phyloP scores from a whole-genome alignment of 2,888 invertebrate genomes.

The Caenorhabditis sinica region DNA sequence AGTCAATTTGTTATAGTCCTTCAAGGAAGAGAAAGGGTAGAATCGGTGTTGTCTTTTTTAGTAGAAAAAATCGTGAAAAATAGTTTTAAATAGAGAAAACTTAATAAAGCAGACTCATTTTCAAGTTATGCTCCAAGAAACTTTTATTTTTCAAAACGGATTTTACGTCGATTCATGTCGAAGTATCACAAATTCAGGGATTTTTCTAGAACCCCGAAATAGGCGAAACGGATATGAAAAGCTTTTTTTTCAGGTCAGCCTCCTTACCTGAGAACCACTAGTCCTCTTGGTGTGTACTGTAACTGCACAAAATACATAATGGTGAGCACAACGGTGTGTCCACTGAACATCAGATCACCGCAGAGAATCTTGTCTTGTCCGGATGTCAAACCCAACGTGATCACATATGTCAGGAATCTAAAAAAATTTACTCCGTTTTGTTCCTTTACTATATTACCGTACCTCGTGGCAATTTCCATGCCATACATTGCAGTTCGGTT shows the following conservation, averaged over 20 bases:
- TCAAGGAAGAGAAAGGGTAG: too few species aligned
- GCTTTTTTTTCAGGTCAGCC: too few species aligned
- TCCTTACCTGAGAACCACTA: constrained; percentile 77
- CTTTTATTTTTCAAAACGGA: too few species aligned
- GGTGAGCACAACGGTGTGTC: constrained; percentile 82
- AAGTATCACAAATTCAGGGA: too few species aligned
- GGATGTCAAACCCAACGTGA: constrained; percentile 82
- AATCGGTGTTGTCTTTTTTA: too few species aligned
- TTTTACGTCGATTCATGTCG: too few species aligned
- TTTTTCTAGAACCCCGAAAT: too few species aligned
- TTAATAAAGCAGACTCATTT: not conserved
- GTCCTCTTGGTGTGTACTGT: constrained; percentile 81
- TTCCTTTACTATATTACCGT: not conserved
- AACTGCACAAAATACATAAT: constrained; percentile 82
- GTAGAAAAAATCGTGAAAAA: too few species aligned
- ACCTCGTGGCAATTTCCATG: constrained; percentile 79
- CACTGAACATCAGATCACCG: constrained; percentile 83
- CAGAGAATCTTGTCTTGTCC: constrained; percentile 83
- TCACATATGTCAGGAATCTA: constrained; percentile 82
- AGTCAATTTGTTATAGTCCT: not conserved
- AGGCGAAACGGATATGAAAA: too few species aligned
- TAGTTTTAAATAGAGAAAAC: too few species aligned
- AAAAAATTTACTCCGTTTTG: constrained; percentile 9
- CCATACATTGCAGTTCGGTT: constrained; percentile 82
- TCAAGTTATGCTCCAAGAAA: not conserved